A percentile compares a stretch with the other conserved stretches of the same genome.
Conservation (phyloP, 2,113 vertebrate species). For the Chaetodon auriga region DNA sequence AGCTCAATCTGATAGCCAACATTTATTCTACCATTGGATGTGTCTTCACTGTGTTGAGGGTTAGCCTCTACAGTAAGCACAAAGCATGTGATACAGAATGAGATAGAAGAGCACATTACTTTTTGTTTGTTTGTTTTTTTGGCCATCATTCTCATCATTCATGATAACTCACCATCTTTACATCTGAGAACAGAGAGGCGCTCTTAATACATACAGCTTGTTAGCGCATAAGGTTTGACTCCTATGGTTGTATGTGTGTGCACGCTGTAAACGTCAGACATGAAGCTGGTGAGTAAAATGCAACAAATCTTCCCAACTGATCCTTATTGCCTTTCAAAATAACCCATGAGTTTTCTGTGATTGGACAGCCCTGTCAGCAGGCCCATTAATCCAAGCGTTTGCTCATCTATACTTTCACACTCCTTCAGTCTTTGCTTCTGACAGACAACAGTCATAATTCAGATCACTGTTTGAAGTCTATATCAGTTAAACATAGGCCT, state of each 20-base stretch:
- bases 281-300: too few species aligned
- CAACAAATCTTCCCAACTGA: too few species aligned
- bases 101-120: background rate
- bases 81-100: background rate
- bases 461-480: background rate
- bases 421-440: too few species aligned
- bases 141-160: background rate
- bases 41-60: background rate
- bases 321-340: too few species aligned
- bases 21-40: background rate
- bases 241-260: too few species aligned
- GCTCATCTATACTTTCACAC: too few species aligned
- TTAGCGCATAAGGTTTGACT: background rate
- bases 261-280: too few species aligned
- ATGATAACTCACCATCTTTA: background rate
- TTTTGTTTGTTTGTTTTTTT: background rate
- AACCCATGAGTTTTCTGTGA: too few species aligned
- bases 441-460: background rate
- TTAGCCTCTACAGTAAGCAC: background rate
- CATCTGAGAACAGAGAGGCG: background rate
- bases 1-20: conserved; percentile 6
- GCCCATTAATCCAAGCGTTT: too few species aligned
- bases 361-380: too few species aligned
- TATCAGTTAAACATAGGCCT: too few species aligned
- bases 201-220: background rate